Evolutionary conservation across 2,113 vertebrate species (phyloP).

Genomic region (Oryzias curvinotus): DNA sequence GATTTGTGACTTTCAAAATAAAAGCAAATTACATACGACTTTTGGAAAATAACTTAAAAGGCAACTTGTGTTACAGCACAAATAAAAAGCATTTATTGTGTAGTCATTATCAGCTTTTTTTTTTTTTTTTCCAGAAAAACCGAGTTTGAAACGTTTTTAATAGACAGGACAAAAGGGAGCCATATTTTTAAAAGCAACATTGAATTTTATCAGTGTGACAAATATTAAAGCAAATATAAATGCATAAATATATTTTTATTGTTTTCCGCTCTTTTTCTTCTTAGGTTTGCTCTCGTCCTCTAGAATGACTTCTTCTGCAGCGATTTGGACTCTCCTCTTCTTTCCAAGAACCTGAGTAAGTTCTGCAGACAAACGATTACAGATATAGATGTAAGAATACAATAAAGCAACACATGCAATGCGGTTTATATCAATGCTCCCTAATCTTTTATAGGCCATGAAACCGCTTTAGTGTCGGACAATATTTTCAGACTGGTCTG

Average conservation of each 20-base stretch:
- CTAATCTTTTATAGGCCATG: no score
- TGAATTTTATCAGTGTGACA: background rate
- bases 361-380: slow-evolving; percentile 30
- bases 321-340: slow-evolving; percentile 61
- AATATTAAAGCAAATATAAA: background rate
- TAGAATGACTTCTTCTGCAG: slow-evolving; percentile 62
- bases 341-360: slow-evolving; percentile 39
- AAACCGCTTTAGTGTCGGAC: no score
- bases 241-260: slow-evolving; percentile 35
- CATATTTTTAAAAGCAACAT: background rate
- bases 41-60: background rate
- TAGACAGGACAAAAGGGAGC: background rate
- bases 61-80: background rate
- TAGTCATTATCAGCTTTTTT: background rate
- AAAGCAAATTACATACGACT: background rate
- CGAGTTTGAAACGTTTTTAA: background rate
- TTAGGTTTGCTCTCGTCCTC: slow-evolving; percentile 70
- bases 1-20: background rate
- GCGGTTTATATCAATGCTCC: no score
- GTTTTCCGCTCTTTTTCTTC: slow-evolving; percentile 59
- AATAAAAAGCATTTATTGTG: background rate
- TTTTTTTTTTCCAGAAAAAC: background rate
- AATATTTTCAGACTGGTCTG: no score
- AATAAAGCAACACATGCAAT: background rate
- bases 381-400: background rate